Evolutionary conservation across 1,140 invertebrate genomes (phyloP).

Genomic region (Pogonus chalceus): DNA sequence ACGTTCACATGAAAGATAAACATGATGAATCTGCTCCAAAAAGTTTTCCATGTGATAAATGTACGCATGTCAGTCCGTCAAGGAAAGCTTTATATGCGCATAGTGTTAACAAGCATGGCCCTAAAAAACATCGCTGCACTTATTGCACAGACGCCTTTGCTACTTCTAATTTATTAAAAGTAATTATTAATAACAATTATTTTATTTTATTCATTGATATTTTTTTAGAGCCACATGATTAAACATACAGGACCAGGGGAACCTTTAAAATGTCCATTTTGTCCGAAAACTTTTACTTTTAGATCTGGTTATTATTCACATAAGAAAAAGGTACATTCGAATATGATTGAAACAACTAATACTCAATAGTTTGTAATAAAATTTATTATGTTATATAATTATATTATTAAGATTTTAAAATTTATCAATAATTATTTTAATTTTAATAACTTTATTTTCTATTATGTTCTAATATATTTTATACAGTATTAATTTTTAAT

Average conservation of each 20-base stretch:
- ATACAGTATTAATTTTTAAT: no score
- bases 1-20: slow-evolving; percentile 2
- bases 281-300: background rate
- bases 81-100: background rate
- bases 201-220: background rate
- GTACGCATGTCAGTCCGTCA: background rate
- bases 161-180: background rate
- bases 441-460: no score
- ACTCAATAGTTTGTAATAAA: no score
- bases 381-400: no score
- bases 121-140: background rate
- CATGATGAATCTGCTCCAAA: background rate
- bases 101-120: background rate
- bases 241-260: slow-evolving; percentile 1
- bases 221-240: background rate
- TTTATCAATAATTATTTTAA: no score
- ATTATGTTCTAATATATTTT: no score
- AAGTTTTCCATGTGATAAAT: background rate
- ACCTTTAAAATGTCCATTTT: background rate
- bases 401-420: no score
- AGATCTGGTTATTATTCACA: slow-evolving; percentile 5
- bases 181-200: no score
- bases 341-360: background rate
- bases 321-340: slow-evolving; percentile 1
- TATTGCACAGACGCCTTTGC: background rate